Evolutionary conservation across 1,140 invertebrate species (phyloP), one percentile per base, ranked within the genome.

Genomic region (Ceratosolen fusciceps): DNA sequence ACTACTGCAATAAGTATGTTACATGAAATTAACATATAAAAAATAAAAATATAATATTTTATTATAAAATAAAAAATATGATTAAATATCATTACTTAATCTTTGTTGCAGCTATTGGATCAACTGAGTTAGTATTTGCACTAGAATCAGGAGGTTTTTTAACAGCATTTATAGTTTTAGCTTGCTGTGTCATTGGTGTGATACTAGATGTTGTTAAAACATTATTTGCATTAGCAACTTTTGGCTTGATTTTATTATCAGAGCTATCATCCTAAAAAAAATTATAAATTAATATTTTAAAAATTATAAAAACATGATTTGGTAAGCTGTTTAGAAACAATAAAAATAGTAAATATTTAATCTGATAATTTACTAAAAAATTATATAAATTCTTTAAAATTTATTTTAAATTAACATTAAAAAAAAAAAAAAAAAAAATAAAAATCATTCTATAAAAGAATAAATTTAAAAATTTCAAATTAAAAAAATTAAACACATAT

Each of bases 111-210:
- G 84, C 83, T 16, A 81, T 84, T 52, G 86, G 81, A 60, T 83
- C 83, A 60, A 84, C 74, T 4, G 84, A 84, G 84, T 88, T 87
- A 80, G 83, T 80, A 10, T 82, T 81, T 7, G 84, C 81, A 29
- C 86, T 81, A 62, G 68, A 88, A 56, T 88, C 83, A 73, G 88
- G 82, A 16, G 86, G 71, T 79, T 83, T 90, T 80, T 90, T 87
- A 24, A 91, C 84, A 62, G 88, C 89, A 82, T 90, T 90, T 19
- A 90, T 85, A 19, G 81, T 84, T 74, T 88, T 88, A 3, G 89
- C 56, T 16, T 85, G 87, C 52, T 88, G 86, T 65, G 83, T 83
- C 43, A 84, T 86, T 21, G 90, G 90, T 31, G 87, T 89, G 19
- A 89, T 90, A 26, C 90, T 91, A 21, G 87, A 88, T 21, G 89